Base-by-base conservation (phyloP, 2,113 vertebrate genomes). In the Heteronetta atricapilla region DNA sequence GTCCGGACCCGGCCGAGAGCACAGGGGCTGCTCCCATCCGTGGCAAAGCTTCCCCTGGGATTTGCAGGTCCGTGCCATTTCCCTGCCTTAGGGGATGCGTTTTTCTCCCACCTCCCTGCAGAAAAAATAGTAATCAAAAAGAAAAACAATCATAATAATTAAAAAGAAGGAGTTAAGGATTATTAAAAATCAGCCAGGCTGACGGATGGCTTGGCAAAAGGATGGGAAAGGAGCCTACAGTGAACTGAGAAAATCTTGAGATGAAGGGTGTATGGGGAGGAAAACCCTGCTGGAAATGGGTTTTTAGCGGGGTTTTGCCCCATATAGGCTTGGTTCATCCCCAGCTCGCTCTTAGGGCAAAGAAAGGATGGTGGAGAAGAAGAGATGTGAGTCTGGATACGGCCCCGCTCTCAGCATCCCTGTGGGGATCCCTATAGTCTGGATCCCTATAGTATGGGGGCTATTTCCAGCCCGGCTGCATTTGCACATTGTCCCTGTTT, bases 211-310 rank as follows among this genome's bases (percentile, higher is more conserved):
- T 26, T 19, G 31, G 36, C 10, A 6, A 18, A 25, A 5, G 17
- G 7, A 29, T 52, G 46, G 60, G 33, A 64, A 36, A 64, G 34
- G 36, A 52, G 29, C 19, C 28, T 9, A 33, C 29, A 40, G 40
- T 12, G 31, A 63, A 38, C 9, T 0, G 2, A 83, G 69, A 2
- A 42, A 73, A 66, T 19, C 0, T 1, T 0, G 21, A 70, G 83
- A 40, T 6, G 11, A 74, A 21, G 53, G 20, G 29, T 14, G 9
- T 3, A 1, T 2, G 8, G 3, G 31, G 17, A 63, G 36, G 13
- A 93, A 72, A 2, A 0, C 8, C 5, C 18, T 0, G 0, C 38
- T 79, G n/a, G 15, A 48, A 20, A 8, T 17, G 1, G 11, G 17
- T 46, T 92, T 87, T 46, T 19, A n/a, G 19, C 8, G 17, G 34